Base-by-base conservation (phyloP, 2,113 vertebrate species). In the Toxotes chatareus region DNA sequence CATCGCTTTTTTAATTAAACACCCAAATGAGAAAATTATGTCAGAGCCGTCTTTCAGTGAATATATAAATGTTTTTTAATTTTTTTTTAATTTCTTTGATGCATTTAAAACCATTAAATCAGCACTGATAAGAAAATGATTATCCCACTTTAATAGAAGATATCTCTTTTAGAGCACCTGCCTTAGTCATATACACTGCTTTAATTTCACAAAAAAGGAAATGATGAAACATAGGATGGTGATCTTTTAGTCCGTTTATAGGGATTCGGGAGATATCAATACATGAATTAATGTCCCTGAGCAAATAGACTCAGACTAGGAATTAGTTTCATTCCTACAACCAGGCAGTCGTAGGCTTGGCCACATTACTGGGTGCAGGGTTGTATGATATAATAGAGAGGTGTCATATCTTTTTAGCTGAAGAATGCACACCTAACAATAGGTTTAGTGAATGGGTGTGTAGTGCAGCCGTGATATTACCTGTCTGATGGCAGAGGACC, bases 381-480 rank as follows among this genome's bases (percentile, higher is more conserved):
- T 17, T 47, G 67, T 62, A n/a, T 32, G 19, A 57, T 34, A 46
- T 53, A 66, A 86, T 60, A 60, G 79, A 72, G 17, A 63, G 65
- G 66, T 65, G 73, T 73, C 69, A 9, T 53, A 16, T 66, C 75
- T 44, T 53, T 80, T 63, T 36, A 80, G n/a, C 51, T 19, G 19
- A 84, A 82, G 72, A 86, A 86, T 87, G 80, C 60, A 44, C 70
- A 63, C 53, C 38, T 27, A 83, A 89, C 91, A 91, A 86, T 59
- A 57, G 75, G 46, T 55, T 57, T 16, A 32, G 73, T 59, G 70
- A 60, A 40, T 71, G 85, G 92, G 88, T 65, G 90, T 91, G 90
- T 91, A 69, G 77, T 1, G 16, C 23, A 71, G 56, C 59, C 34
- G 1, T 51, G 57, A 62, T 82, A 57, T 76, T 80, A 82, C 85